Evolutionary conservation across 2,888 invertebrate species (phyloP).

Genomic region (Asteroscopus sphinx): DNA sequence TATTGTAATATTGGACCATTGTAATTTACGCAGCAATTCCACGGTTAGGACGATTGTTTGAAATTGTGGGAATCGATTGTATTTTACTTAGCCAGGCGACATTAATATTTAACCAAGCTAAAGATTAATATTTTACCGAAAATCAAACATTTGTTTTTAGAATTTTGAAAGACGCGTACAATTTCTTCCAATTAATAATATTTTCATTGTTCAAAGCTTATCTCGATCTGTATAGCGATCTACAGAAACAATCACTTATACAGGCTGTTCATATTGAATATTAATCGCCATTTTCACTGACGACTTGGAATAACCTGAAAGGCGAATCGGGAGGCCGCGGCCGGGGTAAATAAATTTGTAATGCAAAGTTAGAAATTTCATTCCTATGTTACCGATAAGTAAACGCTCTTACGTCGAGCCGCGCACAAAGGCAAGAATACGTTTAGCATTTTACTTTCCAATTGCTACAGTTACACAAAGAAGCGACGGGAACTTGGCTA

Average conservation of each 20-base stretch:
- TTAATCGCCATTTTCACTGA: constrained; percentile 88
- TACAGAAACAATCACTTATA: constrained; percentile 87
- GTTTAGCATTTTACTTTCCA: constrained; percentile 80
- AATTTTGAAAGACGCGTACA: constrained; percentile 75
- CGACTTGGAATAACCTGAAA: constrained; percentile 86
- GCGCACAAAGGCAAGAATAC: constrained; percentile 82
- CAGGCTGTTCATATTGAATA: constrained; percentile 88
- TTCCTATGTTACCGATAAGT: constrained; percentile 86
- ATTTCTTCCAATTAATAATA: constrained; percentile 79
- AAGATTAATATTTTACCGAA: constrained; percentile 73
- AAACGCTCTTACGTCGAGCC: constrained; percentile 78
- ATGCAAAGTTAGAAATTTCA: constrained; percentile 89
- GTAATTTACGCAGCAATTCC: constrained; percentile 12
- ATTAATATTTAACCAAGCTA: constrained; percentile 63
- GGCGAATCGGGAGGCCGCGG: constrained; percentile 75
- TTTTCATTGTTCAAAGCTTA: constrained; percentile 76
- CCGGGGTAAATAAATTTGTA: constrained; percentile 87
- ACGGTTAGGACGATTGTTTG: constrained; percentile 18
- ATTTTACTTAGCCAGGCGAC: constrained; percentile 34
- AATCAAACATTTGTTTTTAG: constrained; percentile 76
- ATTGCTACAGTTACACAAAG: constrained; percentile 72
- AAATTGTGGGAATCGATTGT: constrained; percentile 38
- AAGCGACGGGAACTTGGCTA: constrained; percentile 71
- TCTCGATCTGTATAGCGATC: constrained; percentile 71
- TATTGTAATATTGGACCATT: constrained; percentile 5